These are phyloP conservation scores for Leptinotarsa peninsularis DNA, from an alignment of 2,888 invertebrate species.

Conservation along the genomic window DNA sequence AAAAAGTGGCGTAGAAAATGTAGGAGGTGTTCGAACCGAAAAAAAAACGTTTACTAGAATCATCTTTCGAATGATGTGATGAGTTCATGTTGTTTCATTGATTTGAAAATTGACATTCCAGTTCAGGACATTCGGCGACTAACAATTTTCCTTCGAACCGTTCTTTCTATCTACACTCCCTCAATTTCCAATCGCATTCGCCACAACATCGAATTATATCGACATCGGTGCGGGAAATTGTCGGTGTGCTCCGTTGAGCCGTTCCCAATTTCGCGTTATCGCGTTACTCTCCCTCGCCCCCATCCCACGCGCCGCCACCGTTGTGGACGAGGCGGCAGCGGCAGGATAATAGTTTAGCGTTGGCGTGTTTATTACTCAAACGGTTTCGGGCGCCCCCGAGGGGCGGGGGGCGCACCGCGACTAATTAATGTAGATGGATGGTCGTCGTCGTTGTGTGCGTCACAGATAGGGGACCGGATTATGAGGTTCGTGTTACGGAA, in stretches of 20 bases:
- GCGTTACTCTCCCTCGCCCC: slow-evolving; percentile 8
- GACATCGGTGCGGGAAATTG: slow-evolving; percentile 28
- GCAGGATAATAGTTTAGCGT: slow-evolving; percentile 27
- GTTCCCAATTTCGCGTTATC: slow-evolving; percentile 29
- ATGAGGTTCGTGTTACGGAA: slow-evolving; percentile 5
- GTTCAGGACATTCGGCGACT: too few species aligned
- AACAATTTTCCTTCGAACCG: background rate
- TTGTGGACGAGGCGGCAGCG: slow-evolving; percentile 22
- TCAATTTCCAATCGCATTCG: slow-evolving; percentile 2
- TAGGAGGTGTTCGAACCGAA: too few species aligned
- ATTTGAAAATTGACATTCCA: too few species aligned
- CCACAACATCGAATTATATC: slow-evolving; percentile 22
- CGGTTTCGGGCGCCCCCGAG: slow-evolving; percentile 19
- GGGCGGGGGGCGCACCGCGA: slow-evolving; percentile 9
- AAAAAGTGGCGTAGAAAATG: too few species aligned
- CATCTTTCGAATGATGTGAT: too few species aligned
- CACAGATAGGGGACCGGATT: slow-evolving; percentile 18
- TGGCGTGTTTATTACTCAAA: slow-evolving; percentile 28
- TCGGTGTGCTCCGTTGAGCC: slow-evolving; percentile 26
- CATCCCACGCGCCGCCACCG: background rate
- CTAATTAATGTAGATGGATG: slow-evolving; percentile 26
- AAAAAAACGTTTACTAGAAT: too few species aligned
- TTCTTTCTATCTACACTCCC: background rate
- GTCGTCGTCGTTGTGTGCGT: slow-evolving; percentile 22
- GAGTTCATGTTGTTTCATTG: too few species aligned